Evolutionary conservation across 2,113 vertebrate genomes (phyloP).

Genomic region (Notechis scutatus): DNA sequence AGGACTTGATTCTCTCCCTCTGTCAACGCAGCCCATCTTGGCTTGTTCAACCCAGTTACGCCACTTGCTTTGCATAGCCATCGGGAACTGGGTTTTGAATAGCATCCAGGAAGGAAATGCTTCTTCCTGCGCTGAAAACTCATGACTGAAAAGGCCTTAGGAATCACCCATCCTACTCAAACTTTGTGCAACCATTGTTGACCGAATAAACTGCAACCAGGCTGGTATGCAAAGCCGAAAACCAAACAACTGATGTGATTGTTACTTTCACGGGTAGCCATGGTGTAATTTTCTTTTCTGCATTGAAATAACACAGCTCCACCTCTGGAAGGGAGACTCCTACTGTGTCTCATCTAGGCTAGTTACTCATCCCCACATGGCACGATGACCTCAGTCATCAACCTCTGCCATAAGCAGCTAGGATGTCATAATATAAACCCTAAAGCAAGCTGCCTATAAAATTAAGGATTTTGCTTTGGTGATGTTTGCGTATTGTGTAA

Average conservation of each 20-base stretch:
- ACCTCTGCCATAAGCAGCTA: not conserved
- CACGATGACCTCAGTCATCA: not conserved
- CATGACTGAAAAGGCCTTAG: not conserved
- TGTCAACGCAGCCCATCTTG: not conserved
- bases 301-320: not conserved
- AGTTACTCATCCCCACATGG: not conserved
- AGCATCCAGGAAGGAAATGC: not conserved
- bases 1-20: not conserved
- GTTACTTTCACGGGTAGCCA: not conserved
- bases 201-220: not conserved
- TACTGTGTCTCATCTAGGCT: not conserved
- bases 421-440: not conserved
- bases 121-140: not conserved
- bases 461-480: not conserved
- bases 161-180: not conserved
- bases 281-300: not conserved
- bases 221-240: not conserved
- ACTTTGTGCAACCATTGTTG: not conserved
- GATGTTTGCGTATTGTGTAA: no score
- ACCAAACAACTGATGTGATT: not conserved
- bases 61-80: slow-evolving; percentile 29
- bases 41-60: not conserved
- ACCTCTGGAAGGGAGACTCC: not conserved
- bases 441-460: not conserved
- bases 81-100: not conserved